These are phyloP conservation scores for Clunio marinus DNA, from an alignment of 2,888 invertebrate species.

Conservation along the genomic window DNA sequence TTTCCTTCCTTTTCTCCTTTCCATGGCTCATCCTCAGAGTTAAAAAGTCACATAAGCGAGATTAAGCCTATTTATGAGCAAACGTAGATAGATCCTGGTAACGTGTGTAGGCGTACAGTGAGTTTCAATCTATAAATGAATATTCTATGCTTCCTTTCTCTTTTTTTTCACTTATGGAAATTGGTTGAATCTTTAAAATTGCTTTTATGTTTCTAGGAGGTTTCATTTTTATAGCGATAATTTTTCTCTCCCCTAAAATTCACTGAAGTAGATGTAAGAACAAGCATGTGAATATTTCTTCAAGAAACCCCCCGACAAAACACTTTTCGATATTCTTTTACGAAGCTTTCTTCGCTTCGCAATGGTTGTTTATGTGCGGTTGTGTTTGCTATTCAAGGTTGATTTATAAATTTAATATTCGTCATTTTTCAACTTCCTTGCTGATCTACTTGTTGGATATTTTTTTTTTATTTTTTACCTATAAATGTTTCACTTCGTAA, in stretches of 20 bases:
- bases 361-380: background rate
- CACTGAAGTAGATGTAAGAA: background rate
- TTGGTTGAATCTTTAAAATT: background rate
- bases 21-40: too few species aligned
- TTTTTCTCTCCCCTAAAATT: background rate
- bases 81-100: too few species aligned
- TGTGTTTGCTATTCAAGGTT: background rate
- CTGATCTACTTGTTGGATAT: too few species aligned
- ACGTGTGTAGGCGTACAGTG: background rate
- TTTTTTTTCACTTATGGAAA: slow-evolving; percentile 16
- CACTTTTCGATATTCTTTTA: background rate
- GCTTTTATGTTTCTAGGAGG: background rate
- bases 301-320: background rate
- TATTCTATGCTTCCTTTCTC: too few species aligned
- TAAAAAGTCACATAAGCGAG: background rate
- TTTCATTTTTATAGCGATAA: slow-evolving; percentile 16
- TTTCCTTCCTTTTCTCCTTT: too few species aligned
- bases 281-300: too few species aligned
- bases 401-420: slow-evolving; percentile 33
- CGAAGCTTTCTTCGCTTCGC: background rate
- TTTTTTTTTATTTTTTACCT: too few species aligned
- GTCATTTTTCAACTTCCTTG: slow-evolving; percentile 30
- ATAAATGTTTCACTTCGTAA: too few species aligned
- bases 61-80: background rate
- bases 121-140: background rate